Evolutionary conservation across 2,113 vertebrate genomes (phyloP).

Genomic region (Leucopsar rothschildi): DNA sequence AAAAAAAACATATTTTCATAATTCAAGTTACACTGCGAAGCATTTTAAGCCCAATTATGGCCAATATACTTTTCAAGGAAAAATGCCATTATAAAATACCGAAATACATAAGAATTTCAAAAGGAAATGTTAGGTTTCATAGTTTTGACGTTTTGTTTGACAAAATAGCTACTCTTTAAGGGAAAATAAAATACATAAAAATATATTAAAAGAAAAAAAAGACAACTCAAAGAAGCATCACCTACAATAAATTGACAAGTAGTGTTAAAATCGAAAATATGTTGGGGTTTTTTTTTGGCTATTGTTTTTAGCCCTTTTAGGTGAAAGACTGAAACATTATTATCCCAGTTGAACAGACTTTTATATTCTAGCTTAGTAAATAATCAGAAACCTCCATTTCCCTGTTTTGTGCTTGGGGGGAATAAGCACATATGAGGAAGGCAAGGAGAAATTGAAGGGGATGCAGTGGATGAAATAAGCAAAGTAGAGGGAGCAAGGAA

Average conservation of each 20-base stretch:
- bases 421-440: background rate
- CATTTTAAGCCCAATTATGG: background rate
- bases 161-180: background rate
- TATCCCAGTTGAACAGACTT: background rate
- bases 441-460: background rate
- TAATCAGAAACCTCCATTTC: background rate
- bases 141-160: background rate
- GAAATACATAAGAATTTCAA: background rate
- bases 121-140: background rate
- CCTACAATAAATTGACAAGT: background rate
- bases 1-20: background rate
- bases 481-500: background rate
- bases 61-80: background rate
- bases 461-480: background rate
- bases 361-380: background rate
- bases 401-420: background rate
- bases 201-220: background rate
- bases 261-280: background rate
- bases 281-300: fast-evolving
- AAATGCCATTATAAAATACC: background rate
- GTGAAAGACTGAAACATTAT: background rate
- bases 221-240: background rate
- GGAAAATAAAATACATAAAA: background rate
- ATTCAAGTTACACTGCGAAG: background rate
- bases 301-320: background rate